Percentiles rank a stretch among this genome's conserved stretches.
phyloP scores from a whole-genome alignment of 2,113 vertebrate genomes.

The Notothenia rossii region DNA sequence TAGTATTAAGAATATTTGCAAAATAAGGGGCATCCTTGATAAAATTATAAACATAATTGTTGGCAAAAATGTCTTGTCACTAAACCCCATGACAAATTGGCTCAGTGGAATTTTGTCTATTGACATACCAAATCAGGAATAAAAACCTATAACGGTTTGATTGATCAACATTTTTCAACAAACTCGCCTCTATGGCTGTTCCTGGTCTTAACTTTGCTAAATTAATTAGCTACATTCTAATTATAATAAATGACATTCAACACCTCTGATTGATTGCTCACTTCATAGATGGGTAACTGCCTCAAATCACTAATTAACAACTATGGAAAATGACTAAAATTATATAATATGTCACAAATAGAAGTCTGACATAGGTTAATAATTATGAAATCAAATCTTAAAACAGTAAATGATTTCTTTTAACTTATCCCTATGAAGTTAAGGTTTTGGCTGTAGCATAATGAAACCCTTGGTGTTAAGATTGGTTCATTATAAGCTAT shows the following conservation, averaged over 20 bases:
- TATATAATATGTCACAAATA: background rate
- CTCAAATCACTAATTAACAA: background rate
- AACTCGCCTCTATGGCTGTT: background rate
- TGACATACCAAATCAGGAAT: background rate
- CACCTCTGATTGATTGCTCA: background rate
- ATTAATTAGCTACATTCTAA: background rate
- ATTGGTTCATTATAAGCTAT: too few species aligned
- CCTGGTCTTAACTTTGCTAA: background rate
- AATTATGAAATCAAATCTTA: constrained; percentile 7
- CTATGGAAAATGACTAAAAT: background rate
- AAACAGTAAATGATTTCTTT: background rate
- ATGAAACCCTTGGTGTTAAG: too few species aligned
- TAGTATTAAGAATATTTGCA: too few species aligned
- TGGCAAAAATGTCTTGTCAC: too few species aligned
- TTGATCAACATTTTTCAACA: background rate
- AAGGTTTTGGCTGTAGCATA: too few species aligned
- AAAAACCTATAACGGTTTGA: background rate
- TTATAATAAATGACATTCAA: background rate
- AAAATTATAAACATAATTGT: too few species aligned
- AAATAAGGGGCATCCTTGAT: too few species aligned
- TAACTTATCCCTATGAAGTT: too few species aligned
- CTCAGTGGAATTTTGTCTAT: too few species aligned
- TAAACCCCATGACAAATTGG: too few species aligned
- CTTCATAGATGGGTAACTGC: background rate
- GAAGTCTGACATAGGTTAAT: background rate